Evolutionary conservation across 2,888 invertebrate genomes (phyloP), one percentile per base, ranked within the genome.

Genomic region (Drosophila lutescens): DNA sequence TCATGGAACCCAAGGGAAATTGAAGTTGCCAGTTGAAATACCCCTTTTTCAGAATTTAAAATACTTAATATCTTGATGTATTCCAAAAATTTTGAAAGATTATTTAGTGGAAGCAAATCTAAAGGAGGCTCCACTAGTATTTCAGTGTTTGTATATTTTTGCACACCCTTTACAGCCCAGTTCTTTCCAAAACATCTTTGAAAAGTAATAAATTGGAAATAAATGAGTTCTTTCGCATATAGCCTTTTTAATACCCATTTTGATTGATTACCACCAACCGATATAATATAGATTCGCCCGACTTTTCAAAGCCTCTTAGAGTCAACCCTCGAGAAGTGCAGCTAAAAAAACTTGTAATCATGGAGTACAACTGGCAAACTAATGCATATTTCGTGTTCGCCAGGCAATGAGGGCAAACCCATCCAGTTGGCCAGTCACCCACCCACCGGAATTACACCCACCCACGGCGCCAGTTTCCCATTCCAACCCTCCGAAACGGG

Each of bases 321-420:
- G 47, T 70, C 61, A 70, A 55, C 74, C 80, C 76, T 72, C 44
- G 23, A 61, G 51, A 58, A 41, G 44, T 43, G 51, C 58, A 20
- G 13, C n/a, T 7, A 13, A 34, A 57, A 20, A 10, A 43, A 38
- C 53, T 38, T 53, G 23, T 82, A 85, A 83, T 87, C 86, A 82
- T 79, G 63, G 57, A 50, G 54, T 62, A 79, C 80, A 82, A 78
- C 76, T 73, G 47, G 73, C 68, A 81, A 82, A 80, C 83, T 84
- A 84, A 84, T 84, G 83, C 88, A 84, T 82, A 85, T 80, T 87
- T 82, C 86, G 80, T 83, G 83, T 84, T 69, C 62, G 53, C 58
- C 23, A 60, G 70, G 70, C 59, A 57, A 65, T 15, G 63, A 43
- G 73, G 36, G 38, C 53, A 62, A 58, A 58, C 40, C 56, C 69